Base-by-base conservation (phyloP, 2,888 invertebrate genomes). In the Seira sanloemensis region DNA sequence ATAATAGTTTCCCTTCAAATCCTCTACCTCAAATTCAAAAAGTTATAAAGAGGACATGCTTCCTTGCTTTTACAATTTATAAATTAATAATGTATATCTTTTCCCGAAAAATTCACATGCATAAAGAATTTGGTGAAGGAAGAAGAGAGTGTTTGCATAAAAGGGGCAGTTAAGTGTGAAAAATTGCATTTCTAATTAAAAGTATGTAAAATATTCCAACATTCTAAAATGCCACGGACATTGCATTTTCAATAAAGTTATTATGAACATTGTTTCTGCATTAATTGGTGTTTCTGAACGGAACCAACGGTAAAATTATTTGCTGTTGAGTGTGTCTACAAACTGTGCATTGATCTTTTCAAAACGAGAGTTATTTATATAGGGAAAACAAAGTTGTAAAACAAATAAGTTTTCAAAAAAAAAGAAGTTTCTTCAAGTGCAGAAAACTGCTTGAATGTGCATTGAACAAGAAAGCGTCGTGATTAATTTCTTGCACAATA, bases 381-480 rank as follows among this genome's bases (percentile, higher is more conserved):
- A n/a, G n/a, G n/a, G 62, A 25, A 62, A 9, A 50, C n/a, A 18
- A n/a, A 24, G 25, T 19, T 37, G 54, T 77, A 21, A n/a, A 37
- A 66, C 69, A 12, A 12, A 37, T 12, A 37, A 37, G 37, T 37
- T n/a, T n/a, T 4, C 37, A 37, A 37, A 37, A 37, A 37, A 37
- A 37, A n/a, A n/a, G n/a, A n/a, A 12, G 5, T 37, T 37, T 37
- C 37, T 37, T 37, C 37, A 37, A 37, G 37, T 37, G 37, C 12
- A 12, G 12, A 37, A 37, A 37, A 37, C 37, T 37, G 37, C 5
- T 37, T 37, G 12, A 37, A 12, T 37, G 37, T 78, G 77, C 77
- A 78, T 78, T 78, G 77, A 78, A 78, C 27, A 18, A 78, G 68
- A 75, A 69, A 69, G 77, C 69, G 69, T 69, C 25, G n/a, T 58